Evolutionary conservation across 2,113 vertebrate genomes (phyloP).

Genomic region (Vidua macroura): DNA sequence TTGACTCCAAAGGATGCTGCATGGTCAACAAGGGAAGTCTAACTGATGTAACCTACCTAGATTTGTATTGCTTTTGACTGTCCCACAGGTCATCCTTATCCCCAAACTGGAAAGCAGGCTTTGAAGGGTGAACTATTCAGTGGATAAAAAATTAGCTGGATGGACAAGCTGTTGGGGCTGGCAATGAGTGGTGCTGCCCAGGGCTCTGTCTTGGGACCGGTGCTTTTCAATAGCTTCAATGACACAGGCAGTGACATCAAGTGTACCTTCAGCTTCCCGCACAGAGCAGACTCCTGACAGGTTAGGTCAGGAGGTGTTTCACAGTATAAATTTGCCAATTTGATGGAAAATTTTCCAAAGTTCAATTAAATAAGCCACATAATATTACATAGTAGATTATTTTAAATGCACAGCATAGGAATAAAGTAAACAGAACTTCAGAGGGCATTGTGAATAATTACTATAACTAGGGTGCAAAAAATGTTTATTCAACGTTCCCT

Average conservation of each 20-base stretch:
- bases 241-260: neutral
- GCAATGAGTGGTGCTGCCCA: neutral
- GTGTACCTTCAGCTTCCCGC: neutral
- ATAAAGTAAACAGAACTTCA: neutral
- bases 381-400: neutral
- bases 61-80: neutral
- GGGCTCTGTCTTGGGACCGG: accelerated
- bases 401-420: neutral
- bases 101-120: neutral
- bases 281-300: neutral
- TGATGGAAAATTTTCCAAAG: neutral
- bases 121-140: neutral
- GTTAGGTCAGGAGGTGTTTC: neutral
- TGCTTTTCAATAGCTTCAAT: neutral
- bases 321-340: neutral
- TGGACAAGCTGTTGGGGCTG: too few species aligned
- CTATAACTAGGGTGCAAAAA: neutral
- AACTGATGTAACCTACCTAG: too few species aligned
- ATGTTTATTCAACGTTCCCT: neutral
- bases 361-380: neutral
- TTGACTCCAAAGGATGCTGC: neutral
- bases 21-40: too few species aligned
- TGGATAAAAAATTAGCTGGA: neutral
- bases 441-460: neutral
- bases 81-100: neutral